phyloP scores from a whole-genome alignment of 2,888 invertebrate species.

The Nesidiocoris tenuis region DNA sequence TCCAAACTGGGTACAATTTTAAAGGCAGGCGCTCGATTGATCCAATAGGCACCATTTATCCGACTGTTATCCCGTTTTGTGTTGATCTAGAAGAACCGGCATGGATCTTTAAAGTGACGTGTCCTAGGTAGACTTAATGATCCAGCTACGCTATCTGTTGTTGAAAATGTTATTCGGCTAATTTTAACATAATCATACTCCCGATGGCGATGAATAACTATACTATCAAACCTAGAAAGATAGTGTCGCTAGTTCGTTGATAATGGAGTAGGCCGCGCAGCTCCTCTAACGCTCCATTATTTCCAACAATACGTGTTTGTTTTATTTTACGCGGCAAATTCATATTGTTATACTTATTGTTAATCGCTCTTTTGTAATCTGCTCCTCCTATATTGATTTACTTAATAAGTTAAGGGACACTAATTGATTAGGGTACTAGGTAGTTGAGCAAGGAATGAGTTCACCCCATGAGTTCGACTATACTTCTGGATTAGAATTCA shows the following conservation, averaged over 20 bases:
- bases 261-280: neutral
- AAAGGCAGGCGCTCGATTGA: constrained; percentile 36
- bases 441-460: no score
- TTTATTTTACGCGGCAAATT: neutral
- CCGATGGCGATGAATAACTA: constrained; percentile 7
- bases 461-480: neutral
- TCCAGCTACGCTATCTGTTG: constrained; percentile 14
- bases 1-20: constrained; percentile 53
- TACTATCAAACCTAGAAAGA: constrained; percentile 21
- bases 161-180: constrained; percentile 11
- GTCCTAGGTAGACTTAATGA: constrained; percentile 17
- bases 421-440: no score
- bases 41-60: constrained; percentile 32
- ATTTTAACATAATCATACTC: neutral
- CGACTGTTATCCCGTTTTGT: constrained; percentile 33
- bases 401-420: constrained; percentile 33
- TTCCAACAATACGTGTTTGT: constrained; percentile 9
- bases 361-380: neutral
- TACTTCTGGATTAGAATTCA: neutral
- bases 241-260: constrained; percentile 30
- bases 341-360: constrained; percentile 3
- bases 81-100: neutral
- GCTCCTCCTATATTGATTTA: constrained; percentile 7
- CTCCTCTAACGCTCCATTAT: constrained; percentile 17
- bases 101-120: constrained; percentile 38